Evolutionary conservation across 2,888 invertebrate genomes (phyloP), one percentile per base, ranked within the genome.

Genomic region (Atethmia centrago): DNA sequence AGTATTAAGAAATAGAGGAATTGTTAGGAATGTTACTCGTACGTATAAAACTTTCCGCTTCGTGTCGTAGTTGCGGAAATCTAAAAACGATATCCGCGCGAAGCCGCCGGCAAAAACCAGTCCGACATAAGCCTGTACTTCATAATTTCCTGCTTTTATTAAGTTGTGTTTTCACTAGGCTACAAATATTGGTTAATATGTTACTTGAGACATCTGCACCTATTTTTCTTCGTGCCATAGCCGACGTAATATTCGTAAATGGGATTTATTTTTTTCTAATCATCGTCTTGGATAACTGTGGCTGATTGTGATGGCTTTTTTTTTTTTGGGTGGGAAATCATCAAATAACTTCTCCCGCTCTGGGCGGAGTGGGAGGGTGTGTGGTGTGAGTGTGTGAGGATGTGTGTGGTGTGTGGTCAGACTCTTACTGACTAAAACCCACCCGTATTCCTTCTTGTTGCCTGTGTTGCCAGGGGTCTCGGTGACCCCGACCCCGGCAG

Each of bases 91-190:
- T 76, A 81, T 81, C 68, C 68, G 55, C 28, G 28, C 16, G 25
- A 47, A 59, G 19, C 58, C 31, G 55, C 45, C 36, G n/a, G n/a
- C n/a, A n/a, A 75, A 71, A 81, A 81, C 61, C 71, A 81, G 67
- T 63, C 53, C 62, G 40, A 81, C 85, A 69, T 63, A 66, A 66
- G 68, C 66, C 64, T 61, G 71, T 71, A 71, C 68, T 82, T 71
- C 56, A 66, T 81, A 84, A 81, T 82, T 84, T 82, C 82, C 82
- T 71, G 81, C 58, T 61, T 53, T 58, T 53, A 47, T 74, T 61
- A 80, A 40, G 77, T 21, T 42, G 49, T 45, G 58, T 63, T n/a
- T 66, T 47, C 65, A 84, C 61, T 56, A 45, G 14, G 21, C 14
- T 8, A 58, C 25, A 40, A 42, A 53, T 47, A 49, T 14, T 68